Evolutionary conservation across 1,140 invertebrate species (phyloP).

Genomic region (Papilio glaucus): DNA sequence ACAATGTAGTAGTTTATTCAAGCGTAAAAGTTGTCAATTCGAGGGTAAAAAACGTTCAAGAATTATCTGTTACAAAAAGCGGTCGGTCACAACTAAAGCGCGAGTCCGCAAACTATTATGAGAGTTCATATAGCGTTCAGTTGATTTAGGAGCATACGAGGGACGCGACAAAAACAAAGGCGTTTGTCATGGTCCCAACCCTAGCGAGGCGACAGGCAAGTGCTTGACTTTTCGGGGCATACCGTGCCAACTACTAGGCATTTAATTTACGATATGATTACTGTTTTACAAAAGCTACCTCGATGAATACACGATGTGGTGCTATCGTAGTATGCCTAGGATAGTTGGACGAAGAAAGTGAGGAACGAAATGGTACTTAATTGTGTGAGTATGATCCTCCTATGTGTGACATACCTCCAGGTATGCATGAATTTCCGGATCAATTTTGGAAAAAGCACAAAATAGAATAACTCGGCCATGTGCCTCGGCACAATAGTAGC

Average conservation of each 20-base stretch:
- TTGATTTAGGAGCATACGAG: slow-evolving; percentile 28
- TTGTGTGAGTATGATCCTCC: too few relatives aligned
- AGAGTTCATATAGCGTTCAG: slow-evolving; percentile 26
- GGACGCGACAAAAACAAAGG: slow-evolving; percentile 27
- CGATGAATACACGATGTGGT: too few relatives aligned
- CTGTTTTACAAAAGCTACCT: too few relatives aligned
- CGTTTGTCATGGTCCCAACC: slow-evolving; percentile 4
- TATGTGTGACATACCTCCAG: too few relatives aligned
- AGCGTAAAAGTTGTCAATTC: slow-evolving; percentile 5
- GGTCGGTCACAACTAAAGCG: neutral
- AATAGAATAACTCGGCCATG: too few relatives aligned
- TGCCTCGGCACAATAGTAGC: too few relatives aligned
- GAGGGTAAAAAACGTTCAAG: slow-evolving; percentile 17
- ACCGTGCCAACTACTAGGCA: slow-evolving; percentile 18
- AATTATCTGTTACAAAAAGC: slow-evolving; percentile 24
- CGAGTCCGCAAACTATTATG: slow-evolving; percentile 10
- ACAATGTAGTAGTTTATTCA: neutral
- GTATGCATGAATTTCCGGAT: too few relatives aligned
- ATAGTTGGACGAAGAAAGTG: too few relatives aligned
- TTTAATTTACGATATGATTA: too few relatives aligned
- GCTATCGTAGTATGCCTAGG: too few relatives aligned
- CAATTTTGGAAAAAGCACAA: too few relatives aligned
- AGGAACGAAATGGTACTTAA: too few relatives aligned
- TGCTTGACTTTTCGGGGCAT: slow-evolving; percentile 25
- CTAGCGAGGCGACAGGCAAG: neutral